phyloP scores from a whole-genome alignment of 2,888 invertebrate genomes.

The Trachelus tabidus region DNA sequence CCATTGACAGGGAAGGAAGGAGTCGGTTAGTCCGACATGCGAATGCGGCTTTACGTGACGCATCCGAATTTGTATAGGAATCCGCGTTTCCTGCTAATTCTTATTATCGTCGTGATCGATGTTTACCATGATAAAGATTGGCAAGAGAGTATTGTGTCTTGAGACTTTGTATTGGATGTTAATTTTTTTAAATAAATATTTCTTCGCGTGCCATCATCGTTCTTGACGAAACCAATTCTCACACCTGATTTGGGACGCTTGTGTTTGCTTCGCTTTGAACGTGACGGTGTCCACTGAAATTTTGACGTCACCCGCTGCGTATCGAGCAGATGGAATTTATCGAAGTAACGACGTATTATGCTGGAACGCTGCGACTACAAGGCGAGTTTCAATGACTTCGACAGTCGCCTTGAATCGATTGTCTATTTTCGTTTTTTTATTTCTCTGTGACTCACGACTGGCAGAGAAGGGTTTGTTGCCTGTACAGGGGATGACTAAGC shows the following conservation, averaged over 20 bases:
- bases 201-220: neutral
- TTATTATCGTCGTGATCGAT: neutral
- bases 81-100: neutral
- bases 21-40: neutral
- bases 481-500: neutral
- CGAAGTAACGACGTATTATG: neutral
- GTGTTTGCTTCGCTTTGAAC: neutral
- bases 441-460: neutral
- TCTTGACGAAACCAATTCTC: neutral
- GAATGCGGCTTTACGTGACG: neutral
- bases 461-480: neutral
- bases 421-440: neutral
- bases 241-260: neutral
- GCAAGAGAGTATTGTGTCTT: neutral
- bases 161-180: neutral
- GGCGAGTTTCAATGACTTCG: neutral
- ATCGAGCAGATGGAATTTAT: neutral
- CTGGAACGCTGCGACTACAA: neutral
- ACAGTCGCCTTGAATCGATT: neutral
- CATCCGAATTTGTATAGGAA: neutral
- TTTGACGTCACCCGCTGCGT: neutral
- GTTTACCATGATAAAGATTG: neutral
- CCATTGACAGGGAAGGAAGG: conserved; percentile 2
- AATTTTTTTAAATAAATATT: neutral
- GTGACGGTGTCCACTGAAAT: neutral